Base-by-base conservation (phyloP, 2,113 vertebrate species). In the Pomatorhinus ruficollis region DNA sequence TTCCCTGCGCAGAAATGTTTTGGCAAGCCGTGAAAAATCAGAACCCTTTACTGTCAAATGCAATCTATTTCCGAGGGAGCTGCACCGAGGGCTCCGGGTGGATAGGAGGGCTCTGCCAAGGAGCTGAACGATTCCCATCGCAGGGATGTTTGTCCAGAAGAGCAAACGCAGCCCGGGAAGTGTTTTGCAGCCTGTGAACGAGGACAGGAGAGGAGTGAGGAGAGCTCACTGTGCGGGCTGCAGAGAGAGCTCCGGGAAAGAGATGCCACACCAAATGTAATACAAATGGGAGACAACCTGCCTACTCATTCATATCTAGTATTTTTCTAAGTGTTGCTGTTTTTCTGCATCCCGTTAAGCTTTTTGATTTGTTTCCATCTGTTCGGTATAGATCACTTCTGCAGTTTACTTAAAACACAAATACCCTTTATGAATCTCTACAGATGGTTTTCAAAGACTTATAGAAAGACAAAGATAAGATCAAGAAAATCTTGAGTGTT, bases 301-400 rank as follows among this genome's bases (percentile, higher is more conserved):
- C 87, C 96, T 93, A 19, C 94, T 93, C 81, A 27, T 80, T 86
- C 93, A n/a, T 54, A 91, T 60, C 94, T 80, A 94, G 93, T 49
- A 53, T 82, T 94, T 97, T 80, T 80, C 89, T 57, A 93, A 96
- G 89, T 84, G 95, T 96, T 96, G 92, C 96, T 96, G 92, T 74
- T 96, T 94, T 90, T 87, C 95, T 93, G 91, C 91, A 95, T 96
- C 95, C 95, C 23, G 80, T 94, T 97, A 97, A 97, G 97, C 95
- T 96, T 97, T 97, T 97, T 97, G 94, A 97, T 97, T 97, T 97
- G 91, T 97, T 96, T 95, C 97, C 96, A 97, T 97, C 97, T 97
- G 97, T 91, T 97, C 95, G 1, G 91, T 90, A 95, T 93, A 96
- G 97, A 97, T 97, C 97, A 87, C 95, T 97, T 97, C 94, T 97